Percentiles rank a stretch among this genome's conserved stretches.
phyloP scores from a whole-genome alignment of 2,888 invertebrate species.

The Pachymerium ferrugineum region DNA sequence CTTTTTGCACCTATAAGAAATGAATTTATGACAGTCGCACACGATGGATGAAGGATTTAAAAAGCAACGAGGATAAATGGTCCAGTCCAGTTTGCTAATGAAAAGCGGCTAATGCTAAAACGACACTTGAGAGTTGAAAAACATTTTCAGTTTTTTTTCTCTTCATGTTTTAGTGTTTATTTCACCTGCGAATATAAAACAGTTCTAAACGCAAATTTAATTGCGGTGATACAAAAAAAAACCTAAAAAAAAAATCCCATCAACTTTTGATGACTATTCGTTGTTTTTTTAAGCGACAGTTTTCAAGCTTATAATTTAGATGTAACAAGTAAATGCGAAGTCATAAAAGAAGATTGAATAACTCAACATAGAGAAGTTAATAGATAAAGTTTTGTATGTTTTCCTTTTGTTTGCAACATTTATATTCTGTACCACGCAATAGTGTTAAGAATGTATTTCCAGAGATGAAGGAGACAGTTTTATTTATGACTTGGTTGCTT shows the following conservation, averaged over 20 bases:
- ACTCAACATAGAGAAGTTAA: background rate
- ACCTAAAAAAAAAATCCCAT: too few relatives aligned
- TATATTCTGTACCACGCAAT: conserved; percentile 7
- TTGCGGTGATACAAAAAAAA: background rate
- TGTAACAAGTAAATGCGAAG: background rate
- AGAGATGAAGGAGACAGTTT: background rate
- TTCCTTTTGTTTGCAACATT: background rate
- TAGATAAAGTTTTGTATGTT: background rate
- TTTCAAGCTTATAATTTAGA: too few relatives aligned
- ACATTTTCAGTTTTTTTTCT: background rate
- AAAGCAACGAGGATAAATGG: conserved; percentile 4
- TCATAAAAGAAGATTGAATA: background rate
- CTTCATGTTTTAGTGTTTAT: background rate
- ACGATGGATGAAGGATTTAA: conserved; percentile 22
- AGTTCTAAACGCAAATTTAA: background rate
- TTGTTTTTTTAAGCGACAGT: too few relatives aligned
- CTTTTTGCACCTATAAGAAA: background rate
- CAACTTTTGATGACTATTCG: too few relatives aligned
- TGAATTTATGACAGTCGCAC: background rate
- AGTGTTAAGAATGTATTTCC: background rate
- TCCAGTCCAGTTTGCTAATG: background rate
- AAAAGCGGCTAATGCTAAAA: conserved; percentile 5
- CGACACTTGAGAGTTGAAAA: background rate
- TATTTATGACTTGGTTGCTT: conserved; percentile 23
- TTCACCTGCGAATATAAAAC: background rate